Conservation (phyloP, 2,888 invertebrate genomes). For the Coleophora flavipennella region DNA sequence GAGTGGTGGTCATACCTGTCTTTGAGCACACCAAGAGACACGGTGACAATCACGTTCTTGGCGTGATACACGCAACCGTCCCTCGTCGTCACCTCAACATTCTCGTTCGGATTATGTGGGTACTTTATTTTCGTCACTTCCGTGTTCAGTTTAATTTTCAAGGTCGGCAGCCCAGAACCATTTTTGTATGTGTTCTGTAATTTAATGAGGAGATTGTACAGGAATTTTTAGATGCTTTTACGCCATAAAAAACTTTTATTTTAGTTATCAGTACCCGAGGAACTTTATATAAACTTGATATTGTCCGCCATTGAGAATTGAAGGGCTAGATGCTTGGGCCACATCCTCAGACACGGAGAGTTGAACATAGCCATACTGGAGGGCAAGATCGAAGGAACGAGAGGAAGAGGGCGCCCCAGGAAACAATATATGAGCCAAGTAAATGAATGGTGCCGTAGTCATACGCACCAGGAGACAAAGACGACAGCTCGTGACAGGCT, state of each 20-base stretch:
- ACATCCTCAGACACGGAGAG: too few relatives aligned
- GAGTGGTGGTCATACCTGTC: slow-evolving; percentile 34
- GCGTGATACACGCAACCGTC: slow-evolving; percentile 69
- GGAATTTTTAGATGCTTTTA: neutral
- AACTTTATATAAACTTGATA: neutral
- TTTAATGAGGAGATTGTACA: neutral
- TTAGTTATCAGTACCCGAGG: neutral
- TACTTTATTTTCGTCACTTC: slow-evolving; percentile 40
- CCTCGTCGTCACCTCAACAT: slow-evolving; percentile 52
- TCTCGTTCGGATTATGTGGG: slow-evolving; percentile 23
- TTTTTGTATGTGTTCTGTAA: slow-evolving; percentile 45
- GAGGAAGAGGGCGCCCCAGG: too few relatives aligned
- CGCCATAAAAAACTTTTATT: neutral
- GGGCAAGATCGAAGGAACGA: too few relatives aligned
- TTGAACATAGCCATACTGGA: too few relatives aligned
- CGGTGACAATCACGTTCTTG: slow-evolving; percentile 77
- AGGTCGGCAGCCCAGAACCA: slow-evolving; percentile 35
- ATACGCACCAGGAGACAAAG: too few relatives aligned
- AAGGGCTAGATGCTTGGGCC: too few relatives aligned
- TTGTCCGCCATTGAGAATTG: neutral
- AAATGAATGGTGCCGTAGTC: too few relatives aligned
- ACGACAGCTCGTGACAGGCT: too few relatives aligned
- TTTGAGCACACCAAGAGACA: slow-evolving; percentile 80
- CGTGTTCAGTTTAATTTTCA: slow-evolving; percentile 36
- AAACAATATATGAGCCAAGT: neutral